Evolutionary conservation across 2,888 invertebrate genomes (phyloP).

Genomic region (Tenodera sinensis): DNA sequence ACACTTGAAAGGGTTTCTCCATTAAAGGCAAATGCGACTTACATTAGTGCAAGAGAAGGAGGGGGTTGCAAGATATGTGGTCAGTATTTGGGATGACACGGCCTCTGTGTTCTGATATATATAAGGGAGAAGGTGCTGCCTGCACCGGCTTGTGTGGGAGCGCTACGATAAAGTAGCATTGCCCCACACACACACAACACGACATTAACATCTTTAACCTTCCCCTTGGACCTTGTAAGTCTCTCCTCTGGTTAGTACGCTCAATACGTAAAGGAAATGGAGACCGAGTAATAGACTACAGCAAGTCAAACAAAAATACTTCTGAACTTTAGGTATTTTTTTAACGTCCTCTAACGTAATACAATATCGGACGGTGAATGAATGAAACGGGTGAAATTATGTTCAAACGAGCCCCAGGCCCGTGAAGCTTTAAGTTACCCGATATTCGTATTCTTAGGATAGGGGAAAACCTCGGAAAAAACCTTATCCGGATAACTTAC

Average conservation of each 20-base stretch:
- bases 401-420: too few relatives aligned
- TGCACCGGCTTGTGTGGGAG: background rate
- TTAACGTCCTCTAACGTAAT: too few relatives aligned
- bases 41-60: slow-evolving; percentile 15
- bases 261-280: background rate
- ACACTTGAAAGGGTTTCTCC: slow-evolving; percentile 9
- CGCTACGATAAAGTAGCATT: background rate
- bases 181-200: background rate
- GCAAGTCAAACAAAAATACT: too few relatives aligned
- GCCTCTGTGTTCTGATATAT: background rate
- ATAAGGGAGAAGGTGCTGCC: background rate
- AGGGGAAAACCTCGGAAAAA: too few relatives aligned
- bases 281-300: background rate
- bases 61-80: background rate
- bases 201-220: slow-evolving; percentile 25
- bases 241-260: slow-evolving; percentile 2
- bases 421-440: too few relatives aligned
- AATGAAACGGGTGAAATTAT: too few relatives aligned
- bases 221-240: slow-evolving; percentile 18
- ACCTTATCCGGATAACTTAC: too few relatives aligned
- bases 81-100: background rate
- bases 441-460: too few relatives aligned
- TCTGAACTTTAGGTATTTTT: too few relatives aligned
- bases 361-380: too few relatives aligned
- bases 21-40: slow-evolving; percentile 28